Evolutionary conservation across 2,797 vertebrate species (phyloP).

Genomic region (Orientallactaga sibirica): DNA sequence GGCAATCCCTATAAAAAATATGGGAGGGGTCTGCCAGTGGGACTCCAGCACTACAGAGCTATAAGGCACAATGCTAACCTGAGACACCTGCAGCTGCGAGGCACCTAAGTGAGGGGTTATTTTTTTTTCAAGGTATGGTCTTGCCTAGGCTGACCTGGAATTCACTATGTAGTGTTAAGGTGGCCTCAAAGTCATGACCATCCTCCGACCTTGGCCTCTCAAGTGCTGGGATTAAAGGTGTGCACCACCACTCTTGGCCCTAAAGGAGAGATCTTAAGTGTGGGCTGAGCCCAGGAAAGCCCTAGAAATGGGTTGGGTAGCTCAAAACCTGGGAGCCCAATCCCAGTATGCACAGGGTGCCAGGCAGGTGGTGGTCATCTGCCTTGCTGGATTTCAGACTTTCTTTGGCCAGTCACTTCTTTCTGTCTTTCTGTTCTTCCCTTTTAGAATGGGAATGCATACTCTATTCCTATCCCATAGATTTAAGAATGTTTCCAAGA

Average conservation of each 20-base stretch:
- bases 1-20: neutral
- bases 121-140: too few species aligned
- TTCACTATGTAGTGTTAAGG: too few species aligned
- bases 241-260: too few species aligned
- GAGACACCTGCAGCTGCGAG: neutral
- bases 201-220: too few species aligned
- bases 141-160: too few species aligned
- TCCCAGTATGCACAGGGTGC: neutral
- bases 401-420: neutral
- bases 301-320: neutral
- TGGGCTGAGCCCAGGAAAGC: neutral
- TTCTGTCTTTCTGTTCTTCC: neutral
- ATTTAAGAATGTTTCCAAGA: neutral
- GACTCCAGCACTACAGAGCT: neutral
- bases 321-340: neutral
- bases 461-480: neutral
- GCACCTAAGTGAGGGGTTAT: neutral
- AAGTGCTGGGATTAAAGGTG: too few species aligned
- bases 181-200: too few species aligned
- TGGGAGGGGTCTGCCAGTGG: too few species aligned
- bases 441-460: neutral
- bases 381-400: neutral
- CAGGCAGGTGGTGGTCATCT: neutral
- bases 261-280: neutral
- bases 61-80: too few species aligned